Conservation (phyloP, 1,140 invertebrate genomes). For the Harpegnathos saltator region DNA sequence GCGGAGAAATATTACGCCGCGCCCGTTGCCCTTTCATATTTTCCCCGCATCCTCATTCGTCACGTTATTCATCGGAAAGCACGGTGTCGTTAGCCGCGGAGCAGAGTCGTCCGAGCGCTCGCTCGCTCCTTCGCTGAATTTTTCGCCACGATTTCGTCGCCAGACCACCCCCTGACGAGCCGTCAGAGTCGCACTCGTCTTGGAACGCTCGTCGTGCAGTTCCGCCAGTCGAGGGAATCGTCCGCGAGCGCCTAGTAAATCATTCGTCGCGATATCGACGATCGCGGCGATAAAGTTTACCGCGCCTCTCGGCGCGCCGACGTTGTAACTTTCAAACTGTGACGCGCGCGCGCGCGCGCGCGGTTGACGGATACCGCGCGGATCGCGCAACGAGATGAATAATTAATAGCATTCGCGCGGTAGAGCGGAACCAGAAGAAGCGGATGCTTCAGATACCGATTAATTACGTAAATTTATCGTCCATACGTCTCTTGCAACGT, state of each 20-base stretch:
- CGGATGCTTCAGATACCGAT: conserved; percentile 34
- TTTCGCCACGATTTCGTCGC: too few relatives aligned
- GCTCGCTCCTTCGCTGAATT: too few relatives aligned
- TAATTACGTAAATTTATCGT: conserved; percentile 61
- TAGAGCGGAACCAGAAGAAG: conserved; percentile 25
- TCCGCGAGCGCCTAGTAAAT: not conserved
- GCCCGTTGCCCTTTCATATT: conserved; percentile 23
- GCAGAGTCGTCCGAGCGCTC: conserved; percentile 17
- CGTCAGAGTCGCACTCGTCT: too few relatives aligned
- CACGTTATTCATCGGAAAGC: not conserved
- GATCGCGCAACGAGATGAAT: conserved; percentile 26
- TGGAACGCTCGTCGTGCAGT: too few relatives aligned
- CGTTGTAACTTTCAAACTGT: not conserved
- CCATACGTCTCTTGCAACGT: not conserved
- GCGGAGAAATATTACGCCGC: conserved; percentile 38
- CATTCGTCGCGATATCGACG: not conserved
- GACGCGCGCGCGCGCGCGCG: not conserved
- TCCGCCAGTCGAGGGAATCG: too few relatives aligned
- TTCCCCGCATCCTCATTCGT: conserved; percentile 28
- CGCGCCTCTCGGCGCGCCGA: conserved; percentile 13
- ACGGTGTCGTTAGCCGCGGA: not conserved
- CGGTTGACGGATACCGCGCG: not conserved
- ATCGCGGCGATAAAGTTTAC: not conserved
- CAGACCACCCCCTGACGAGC: too few relatives aligned
- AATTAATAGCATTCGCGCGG: conserved; percentile 49